Evolutionary conservation across 2,888 invertebrate species (phyloP), one percentile per base, ranked within the genome.

Genomic region (Lithophane leautieri): DNA sequence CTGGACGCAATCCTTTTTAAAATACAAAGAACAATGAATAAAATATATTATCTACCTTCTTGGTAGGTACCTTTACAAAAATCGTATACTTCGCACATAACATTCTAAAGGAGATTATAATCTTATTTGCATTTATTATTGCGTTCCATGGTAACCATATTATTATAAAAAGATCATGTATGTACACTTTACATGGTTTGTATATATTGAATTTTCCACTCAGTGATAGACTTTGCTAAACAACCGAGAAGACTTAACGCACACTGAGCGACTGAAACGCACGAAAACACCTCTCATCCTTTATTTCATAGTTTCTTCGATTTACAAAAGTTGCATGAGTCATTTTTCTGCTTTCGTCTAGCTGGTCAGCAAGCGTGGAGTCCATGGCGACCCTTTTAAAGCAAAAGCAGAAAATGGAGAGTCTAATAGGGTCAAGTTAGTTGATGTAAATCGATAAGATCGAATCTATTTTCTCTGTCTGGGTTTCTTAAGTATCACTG

Each of bases 221-320:
- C 73, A 73, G 60, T 83, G 82, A 88, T 81, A 82, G 73, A 84
- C 79, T 81, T 76, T 76, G 76, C 79, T 81, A 84, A 86, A 85
- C 85, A 85, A 83, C 72, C 71, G 76, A 42, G 65, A 72, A 82
- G 72, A 68, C 9, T 62, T 56, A 28, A n/a, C 86, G 86, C 73
- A 81, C 76, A 88, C 47, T 28, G 63, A 12, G 63, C 11, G 0
- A 22, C 16, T 12, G 22, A 78, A 80, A 77, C 77, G 85, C 56
- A 19, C 19, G 34, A 34, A n/a, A 54, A 9, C 9, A 9, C 7
- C 12, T 58, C 9, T 16, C 19, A 19, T 54, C 19, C 16, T 40
- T 40, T n/a, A n/a, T 7, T 22, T 28, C 50, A 47, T 4, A 25
- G 28, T 66, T 47, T 47, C 8, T 8, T 19, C 8, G 8, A 42